phyloP scores from a whole-genome alignment of 2,888 invertebrate species.

The Limenitis arthemis region DNA sequence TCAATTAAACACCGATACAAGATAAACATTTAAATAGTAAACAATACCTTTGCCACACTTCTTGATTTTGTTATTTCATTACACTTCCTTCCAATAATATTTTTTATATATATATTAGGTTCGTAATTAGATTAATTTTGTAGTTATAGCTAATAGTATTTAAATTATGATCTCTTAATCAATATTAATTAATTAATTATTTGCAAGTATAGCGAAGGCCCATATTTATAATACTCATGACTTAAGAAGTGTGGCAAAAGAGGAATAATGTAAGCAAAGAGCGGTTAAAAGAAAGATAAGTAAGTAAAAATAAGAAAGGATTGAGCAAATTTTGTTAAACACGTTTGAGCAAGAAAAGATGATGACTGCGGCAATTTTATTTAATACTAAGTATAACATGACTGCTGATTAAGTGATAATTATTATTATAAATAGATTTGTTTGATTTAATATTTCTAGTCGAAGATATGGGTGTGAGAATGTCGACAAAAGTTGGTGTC shows the following conservation, averaged over 20 bases:
- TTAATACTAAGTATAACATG: slow-evolving; percentile 64
- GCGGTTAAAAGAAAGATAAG: neutral
- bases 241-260: slow-evolving; percentile 19
- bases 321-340: slow-evolving; percentile 70
- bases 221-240: slow-evolving; percentile 70
- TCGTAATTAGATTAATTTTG: slow-evolving; percentile 66
- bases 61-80: slow-evolving; percentile 36
- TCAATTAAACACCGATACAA: slow-evolving; percentile 22
- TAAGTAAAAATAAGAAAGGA: slow-evolving; percentile 9
- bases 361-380: slow-evolving; percentile 56
- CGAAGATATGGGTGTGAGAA: slow-evolving; percentile 55
- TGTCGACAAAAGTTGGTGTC: slow-evolving; percentile 53
- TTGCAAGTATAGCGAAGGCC: slow-evolving; percentile 57
- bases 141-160: slow-evolving; percentile 56
- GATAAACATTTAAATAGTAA: slow-evolving; percentile 22
- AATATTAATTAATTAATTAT: slow-evolving; percentile 63
- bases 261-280: slow-evolving; percentile 13
- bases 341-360: slow-evolving; percentile 64
- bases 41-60: slow-evolving; percentile 31
- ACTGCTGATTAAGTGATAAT: slow-evolving; percentile 68
- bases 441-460: slow-evolving; percentile 67
- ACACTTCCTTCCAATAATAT: slow-evolving; percentile 53
- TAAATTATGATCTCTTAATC: slow-evolving; percentile 73
- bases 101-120: slow-evolving; percentile 48
- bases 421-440: slow-evolving; percentile 38